These are phyloP conservation scores for Dasyornis broadbenti DNA, from an alignment of 2,113 vertebrate species.

Conservation along the genomic window DNA sequence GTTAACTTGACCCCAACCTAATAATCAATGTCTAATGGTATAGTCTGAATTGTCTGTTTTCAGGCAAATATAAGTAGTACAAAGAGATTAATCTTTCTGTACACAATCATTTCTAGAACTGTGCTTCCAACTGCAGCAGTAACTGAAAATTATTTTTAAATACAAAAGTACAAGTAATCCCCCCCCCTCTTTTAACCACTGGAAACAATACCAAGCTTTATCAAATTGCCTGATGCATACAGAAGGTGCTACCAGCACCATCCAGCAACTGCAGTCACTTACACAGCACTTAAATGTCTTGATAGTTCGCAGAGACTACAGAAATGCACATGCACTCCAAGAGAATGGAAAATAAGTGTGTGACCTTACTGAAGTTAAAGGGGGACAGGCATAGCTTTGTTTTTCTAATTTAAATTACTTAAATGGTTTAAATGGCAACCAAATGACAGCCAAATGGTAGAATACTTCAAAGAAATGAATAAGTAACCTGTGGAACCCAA, in stretches of 20 bases:
- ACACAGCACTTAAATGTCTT: neutral
- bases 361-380: neutral
- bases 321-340: neutral
- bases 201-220: neutral
- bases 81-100: neutral
- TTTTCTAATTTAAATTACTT: neutral
- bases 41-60: neutral
- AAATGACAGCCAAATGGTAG: neutral
- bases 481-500: neutral
- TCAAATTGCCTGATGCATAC: neutral
- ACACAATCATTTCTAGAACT: neutral
- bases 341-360: neutral
- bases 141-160: neutral
- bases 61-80: neutral
- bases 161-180: no score
- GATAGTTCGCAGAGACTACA: neutral
- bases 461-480: neutral
- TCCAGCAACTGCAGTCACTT: neutral
- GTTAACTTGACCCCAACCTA: neutral
- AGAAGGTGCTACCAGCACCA: neutral
- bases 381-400: neutral
- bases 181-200: neutral
- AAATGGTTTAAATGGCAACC: slow-evolving; percentile 8
- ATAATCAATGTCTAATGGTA: fast-evolving
- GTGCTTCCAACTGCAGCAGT: neutral